These are phyloP conservation scores for Oscheius sp. DNA, from an alignment of 2,888 invertebrate genomes.

Conservation along the genomic window DNA sequence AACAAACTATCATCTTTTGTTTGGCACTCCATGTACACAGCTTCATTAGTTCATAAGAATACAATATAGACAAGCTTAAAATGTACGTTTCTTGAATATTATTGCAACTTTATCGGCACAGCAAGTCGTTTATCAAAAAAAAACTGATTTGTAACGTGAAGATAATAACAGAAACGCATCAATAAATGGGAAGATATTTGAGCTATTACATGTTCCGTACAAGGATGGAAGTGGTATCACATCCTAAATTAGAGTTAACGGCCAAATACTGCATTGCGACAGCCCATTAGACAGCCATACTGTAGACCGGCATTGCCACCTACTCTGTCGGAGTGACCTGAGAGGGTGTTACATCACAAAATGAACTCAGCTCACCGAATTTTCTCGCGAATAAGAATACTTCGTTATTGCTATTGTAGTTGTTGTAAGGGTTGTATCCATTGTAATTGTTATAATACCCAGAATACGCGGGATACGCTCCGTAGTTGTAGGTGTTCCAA, in stretches of 20 bases:
- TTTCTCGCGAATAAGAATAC: neutral
- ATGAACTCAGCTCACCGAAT: neutral
- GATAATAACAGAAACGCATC: no score
- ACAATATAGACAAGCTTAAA: no score
- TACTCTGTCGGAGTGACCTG: slow-evolving; percentile 5
- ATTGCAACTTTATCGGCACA: no score
- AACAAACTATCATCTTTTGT: no score
- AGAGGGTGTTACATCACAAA: neutral
- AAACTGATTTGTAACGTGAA: no score
- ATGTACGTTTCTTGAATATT: no score
- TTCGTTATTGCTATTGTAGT: neutral
- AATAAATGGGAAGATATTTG: no score
- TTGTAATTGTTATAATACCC: neutral
- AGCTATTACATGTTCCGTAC: no score
- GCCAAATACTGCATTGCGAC: slow-evolving; percentile 5
- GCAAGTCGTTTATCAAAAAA: no score
- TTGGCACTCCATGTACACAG: no score
- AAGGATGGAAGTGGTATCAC: no score
- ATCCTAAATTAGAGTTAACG: neutral
- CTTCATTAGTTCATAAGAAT: no score
- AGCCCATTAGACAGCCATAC: slow-evolving; percentile 4
- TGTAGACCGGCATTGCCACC: slow-evolving; percentile 2
- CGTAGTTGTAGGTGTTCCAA: neutral
- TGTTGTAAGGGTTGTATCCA: neutral
- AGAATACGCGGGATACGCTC: neutral